Conservation (phyloP, 2,888 invertebrate species). For the Leucophora obtusa region DNA sequence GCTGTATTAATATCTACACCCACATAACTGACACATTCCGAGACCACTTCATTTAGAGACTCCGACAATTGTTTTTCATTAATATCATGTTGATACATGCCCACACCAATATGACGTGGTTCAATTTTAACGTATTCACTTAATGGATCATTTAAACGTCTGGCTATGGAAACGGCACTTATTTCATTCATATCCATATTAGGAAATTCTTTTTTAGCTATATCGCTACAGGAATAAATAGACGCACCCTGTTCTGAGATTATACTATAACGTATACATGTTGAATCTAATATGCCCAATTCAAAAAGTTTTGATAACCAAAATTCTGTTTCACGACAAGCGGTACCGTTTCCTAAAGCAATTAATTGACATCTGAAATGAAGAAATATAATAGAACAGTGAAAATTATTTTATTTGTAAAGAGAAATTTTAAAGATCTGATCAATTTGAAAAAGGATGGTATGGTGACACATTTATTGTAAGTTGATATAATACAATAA, state of each 20-base stretch:
- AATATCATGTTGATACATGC: conserved; percentile 97
- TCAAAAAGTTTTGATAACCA: conserved; percentile 84
- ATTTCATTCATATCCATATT: conserved; percentile 90
- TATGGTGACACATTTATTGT: no score
- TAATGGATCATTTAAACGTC: conserved; percentile 93
- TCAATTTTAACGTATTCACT: conserved; percentile 96
- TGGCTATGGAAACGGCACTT: conserved; percentile 89
- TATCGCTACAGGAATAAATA: conserved; percentile 92
- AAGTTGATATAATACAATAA: no score
- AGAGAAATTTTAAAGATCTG: no score
- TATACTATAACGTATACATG: conserved; percentile 84
- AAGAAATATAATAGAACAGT: neutral
- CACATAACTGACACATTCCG: conserved; percentile 94
- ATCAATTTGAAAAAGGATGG: no score
- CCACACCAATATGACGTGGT: conserved; percentile 94
- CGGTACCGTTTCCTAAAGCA: conserved; percentile 94
- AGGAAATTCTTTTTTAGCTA: conserved; percentile 92
- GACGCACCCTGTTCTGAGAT: conserved; percentile 95
- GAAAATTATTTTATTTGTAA: no score
- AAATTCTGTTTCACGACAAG: conserved; percentile 91
- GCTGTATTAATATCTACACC: conserved; percentile 95
- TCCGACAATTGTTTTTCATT: conserved; percentile 86
- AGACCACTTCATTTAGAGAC: conserved; percentile 88
- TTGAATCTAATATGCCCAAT: conserved; percentile 80
- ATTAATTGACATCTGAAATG: conserved; percentile 85